phyloP scores from a whole-genome alignment of 1,140 invertebrate genomes.

The Papilio machaon region DNA sequence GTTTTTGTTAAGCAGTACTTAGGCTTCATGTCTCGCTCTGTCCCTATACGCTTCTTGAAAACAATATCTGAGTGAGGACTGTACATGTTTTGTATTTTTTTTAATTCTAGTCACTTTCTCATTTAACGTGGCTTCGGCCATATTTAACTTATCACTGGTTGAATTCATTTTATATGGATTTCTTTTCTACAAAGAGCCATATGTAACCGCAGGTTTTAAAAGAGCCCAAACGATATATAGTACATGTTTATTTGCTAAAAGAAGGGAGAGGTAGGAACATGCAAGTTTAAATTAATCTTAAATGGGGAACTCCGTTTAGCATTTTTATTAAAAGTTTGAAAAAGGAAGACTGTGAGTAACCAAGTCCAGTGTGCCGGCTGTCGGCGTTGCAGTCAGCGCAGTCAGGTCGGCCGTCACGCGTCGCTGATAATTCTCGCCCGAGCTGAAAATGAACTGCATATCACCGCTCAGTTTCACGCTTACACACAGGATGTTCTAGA shows the following conservation, averaged over 20 bases:
- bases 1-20: conserved; percentile 21
- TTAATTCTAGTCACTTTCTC: neutral
- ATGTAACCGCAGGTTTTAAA: neutral
- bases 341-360: neutral
- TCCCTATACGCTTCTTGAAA: neutral
- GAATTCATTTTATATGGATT: neutral
- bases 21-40: neutral
- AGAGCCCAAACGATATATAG: neutral
- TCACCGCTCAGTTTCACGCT: conserved; percentile 54
- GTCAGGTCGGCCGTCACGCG: conserved; percentile 53
- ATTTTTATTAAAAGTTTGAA: conserved; percentile 14
- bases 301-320: neutral
- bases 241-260: neutral
- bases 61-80: neutral
- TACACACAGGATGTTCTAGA: conserved; percentile 52
- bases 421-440: conserved; percentile 62
- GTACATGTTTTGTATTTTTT: neutral
- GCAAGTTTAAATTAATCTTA: conserved; percentile 20
- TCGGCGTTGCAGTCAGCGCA: neutral
- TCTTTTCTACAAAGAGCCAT: neutral
- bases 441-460: conserved; percentile 64
- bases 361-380: neutral
- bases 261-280: neutral
- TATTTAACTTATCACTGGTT: neutral
- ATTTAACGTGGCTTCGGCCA: neutral